Evolutionary conservation across 2,113 vertebrate genomes (phyloP).

Genomic region (Sinocyclocheilus anophthalmus): DNA sequence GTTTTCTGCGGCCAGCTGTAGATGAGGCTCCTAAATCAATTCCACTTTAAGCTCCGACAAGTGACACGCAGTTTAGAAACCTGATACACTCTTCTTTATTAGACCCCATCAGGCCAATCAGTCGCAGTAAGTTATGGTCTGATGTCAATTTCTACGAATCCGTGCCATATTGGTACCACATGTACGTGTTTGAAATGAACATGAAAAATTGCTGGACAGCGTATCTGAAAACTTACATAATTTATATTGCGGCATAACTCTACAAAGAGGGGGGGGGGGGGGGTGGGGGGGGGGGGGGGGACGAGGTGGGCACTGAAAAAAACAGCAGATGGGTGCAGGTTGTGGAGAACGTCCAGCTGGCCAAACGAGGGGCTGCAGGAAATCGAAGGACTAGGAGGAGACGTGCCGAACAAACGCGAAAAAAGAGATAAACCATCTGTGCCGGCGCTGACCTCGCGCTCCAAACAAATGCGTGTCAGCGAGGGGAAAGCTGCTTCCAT

Average conservation of each 20-base stretch:
- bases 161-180: conserved; percentile 39
- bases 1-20: neutral
- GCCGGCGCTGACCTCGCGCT: conserved; percentile 29
- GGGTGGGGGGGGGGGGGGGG: no score
- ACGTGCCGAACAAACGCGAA: conserved; percentile 55
- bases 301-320: conserved; percentile 59
- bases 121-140: conserved; percentile 26
- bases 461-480: neutral
- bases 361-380: conserved; percentile 61
- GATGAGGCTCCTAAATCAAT: neutral
- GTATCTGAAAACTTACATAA: conserved; percentile 62
- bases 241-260: conserved; percentile 66
- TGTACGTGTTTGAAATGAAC: conserved; percentile 38
- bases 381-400: conserved; percentile 45
- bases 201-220: neutral
- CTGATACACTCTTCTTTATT: conserved; percentile 7
- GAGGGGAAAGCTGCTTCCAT: conserved; percentile 5
- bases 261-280: no score
- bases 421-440: conserved; percentile 65
- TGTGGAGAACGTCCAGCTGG: conserved; percentile 41
- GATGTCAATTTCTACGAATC: conserved; percentile 13
- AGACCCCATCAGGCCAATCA: conserved; percentile 35
- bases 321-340: conserved; percentile 30
- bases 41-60: conserved; percentile 6
- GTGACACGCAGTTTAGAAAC: neutral